Evolutionary conservation across 2,797 vertebrate genomes (phyloP).

Genomic region (Gila robusta): DNA sequence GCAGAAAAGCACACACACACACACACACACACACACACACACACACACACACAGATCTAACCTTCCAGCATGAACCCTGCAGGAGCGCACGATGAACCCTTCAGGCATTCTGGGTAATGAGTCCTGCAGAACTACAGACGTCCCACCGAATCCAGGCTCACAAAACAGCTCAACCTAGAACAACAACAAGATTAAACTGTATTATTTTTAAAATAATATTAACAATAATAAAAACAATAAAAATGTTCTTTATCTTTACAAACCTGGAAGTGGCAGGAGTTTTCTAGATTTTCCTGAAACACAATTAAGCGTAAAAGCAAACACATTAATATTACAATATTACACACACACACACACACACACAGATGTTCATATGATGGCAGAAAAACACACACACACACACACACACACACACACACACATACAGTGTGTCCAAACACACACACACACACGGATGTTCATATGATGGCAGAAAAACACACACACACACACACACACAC

Average conservation of each 20-base stretch:
- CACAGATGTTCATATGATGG: too few species aligned
- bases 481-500: too few species aligned
- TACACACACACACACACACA: too few species aligned
- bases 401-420: too few species aligned
- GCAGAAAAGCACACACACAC: background rate
- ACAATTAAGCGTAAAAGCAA: background rate
- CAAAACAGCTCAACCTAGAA: conserved; percentile 91
- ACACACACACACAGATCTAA: conserved; percentile 59
- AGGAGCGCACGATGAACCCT: conserved; percentile 84
- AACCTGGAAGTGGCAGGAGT: conserved; percentile 86
- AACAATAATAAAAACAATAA: too few species aligned
- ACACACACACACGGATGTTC: too few species aligned
- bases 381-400: too few species aligned
- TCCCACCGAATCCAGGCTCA: conserved; percentile 86
- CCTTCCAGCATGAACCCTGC: conserved; percentile 89
- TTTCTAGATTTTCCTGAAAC: conserved; percentile 83
- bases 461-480: too few species aligned
- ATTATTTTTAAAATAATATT: too few species aligned
- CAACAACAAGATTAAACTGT: conserved; percentile 24
- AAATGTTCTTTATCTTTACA: background rate
- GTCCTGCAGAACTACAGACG: conserved; percentile 79
- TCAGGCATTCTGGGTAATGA: conserved; percentile 76
- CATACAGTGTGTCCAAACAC: too few species aligned
- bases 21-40: background rate
- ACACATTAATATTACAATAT: too few species aligned